Evolutionary conservation across 2,888 invertebrate species (phyloP).

Genomic region (Eulithis prunata): DNA sequence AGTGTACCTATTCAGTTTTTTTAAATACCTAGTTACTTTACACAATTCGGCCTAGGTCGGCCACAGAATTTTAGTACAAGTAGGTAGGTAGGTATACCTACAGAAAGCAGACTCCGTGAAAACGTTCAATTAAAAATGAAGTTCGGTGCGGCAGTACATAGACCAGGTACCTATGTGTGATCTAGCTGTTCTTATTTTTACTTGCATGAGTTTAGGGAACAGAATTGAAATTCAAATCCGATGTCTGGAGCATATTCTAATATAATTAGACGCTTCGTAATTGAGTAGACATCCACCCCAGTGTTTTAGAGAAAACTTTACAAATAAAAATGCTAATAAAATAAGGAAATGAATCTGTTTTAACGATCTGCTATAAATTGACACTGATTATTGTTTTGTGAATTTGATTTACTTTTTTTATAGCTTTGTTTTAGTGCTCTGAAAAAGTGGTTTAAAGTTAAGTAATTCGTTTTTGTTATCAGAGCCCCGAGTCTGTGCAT

Average conservation of each 20-base stretch:
- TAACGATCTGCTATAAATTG: constrained; percentile 4
- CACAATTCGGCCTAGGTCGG: no score
- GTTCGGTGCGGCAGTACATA: not conserved
- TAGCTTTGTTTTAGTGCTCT: not conserved
- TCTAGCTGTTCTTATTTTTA: constrained; percentile 1
- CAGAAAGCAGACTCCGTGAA: no score
- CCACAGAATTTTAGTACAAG: no score
- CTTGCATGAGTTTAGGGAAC: constrained; percentile 52
- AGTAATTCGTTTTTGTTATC: no score
- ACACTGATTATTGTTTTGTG: constrained; percentile 2
- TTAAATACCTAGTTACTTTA: no score
- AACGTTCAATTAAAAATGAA: no score
- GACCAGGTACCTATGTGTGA: constrained; percentile 10
- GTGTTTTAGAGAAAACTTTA: constrained; percentile 52
- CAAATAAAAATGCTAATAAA: constrained; percentile 36
- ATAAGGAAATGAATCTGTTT: constrained; percentile 3
- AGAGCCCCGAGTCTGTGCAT: no score
- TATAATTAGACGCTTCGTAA: constrained; percentile 77
- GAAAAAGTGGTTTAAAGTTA: no score
- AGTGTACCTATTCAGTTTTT: no score
- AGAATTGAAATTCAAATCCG: constrained; percentile 80
- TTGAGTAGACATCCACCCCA: constrained; percentile 73
- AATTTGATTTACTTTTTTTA: not conserved
- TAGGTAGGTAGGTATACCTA: no score
- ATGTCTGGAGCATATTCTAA: constrained; percentile 71